A percentile compares a stretch with the other conserved stretches of the same genome.
Conservation (phyloP, 2,888 invertebrate genomes). For the Drosophila fulvimacula region DNA sequence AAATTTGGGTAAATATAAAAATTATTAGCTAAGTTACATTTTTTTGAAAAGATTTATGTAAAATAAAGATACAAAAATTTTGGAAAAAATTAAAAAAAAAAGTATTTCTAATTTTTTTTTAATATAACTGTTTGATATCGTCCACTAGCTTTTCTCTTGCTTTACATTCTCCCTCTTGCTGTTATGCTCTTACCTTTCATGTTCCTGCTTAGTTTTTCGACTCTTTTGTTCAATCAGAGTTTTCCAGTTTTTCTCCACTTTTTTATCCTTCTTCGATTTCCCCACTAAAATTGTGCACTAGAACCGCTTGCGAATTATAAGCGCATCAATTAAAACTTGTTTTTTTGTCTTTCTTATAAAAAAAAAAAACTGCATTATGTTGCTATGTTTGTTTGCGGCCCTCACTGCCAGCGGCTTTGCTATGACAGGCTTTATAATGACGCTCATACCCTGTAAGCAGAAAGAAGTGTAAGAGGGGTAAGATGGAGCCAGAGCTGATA, state of each 20-base stretch:
- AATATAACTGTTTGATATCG: not conserved
- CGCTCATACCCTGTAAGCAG: constrained; percentile 12
- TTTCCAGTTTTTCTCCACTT: not conserved
- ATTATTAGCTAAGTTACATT: not conserved
- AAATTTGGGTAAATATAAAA: not conserved
- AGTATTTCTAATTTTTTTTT: not conserved
- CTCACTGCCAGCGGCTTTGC: constrained; percentile 37
- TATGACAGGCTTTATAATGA: constrained; percentile 12
- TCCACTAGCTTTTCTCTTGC: not conserved
- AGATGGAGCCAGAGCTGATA: not conserved
- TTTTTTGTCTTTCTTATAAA: not conserved
- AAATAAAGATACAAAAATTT: too few relatives aligned
- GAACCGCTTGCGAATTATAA: constrained; percentile 27
- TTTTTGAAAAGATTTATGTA: not conserved
- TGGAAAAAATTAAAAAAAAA: too few relatives aligned
- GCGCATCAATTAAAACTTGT: constrained; percentile 3
- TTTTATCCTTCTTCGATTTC: not conserved
- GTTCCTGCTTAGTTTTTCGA: not conserved
- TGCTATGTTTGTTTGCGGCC: constrained; percentile 15
- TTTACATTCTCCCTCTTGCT: not conserved
- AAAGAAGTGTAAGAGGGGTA: not conserved
- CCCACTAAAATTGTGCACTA: not conserved
- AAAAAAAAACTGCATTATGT: not conserved
- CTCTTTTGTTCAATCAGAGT: not conserved
- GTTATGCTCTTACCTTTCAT: too few relatives aligned